Percentiles rank a stretch among this genome's conserved stretches.
Conservation (phyloP, 2,888 invertebrate genomes). For the Cheilosia vulpina region DNA sequence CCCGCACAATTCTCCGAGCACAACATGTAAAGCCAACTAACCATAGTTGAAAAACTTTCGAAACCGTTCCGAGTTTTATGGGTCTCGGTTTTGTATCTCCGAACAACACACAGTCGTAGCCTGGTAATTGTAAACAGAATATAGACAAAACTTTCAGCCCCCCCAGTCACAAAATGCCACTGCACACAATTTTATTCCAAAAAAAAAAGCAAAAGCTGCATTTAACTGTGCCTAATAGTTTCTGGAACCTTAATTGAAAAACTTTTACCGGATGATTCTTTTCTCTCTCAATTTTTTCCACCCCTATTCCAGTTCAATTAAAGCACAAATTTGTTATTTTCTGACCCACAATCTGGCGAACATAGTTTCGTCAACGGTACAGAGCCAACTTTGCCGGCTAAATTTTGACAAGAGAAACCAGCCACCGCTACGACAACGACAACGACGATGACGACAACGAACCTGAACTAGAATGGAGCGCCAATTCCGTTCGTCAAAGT, state of each 20-base stretch:
- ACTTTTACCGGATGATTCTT: constrained; percentile 62
- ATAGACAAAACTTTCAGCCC: constrained; percentile 63
- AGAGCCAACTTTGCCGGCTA: constrained; percentile 29
- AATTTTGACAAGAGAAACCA: constrained; percentile 61
- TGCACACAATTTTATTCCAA: constrained; percentile 20
- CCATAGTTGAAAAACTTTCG: constrained; percentile 34
- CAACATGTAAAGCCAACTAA: constrained; percentile 33
- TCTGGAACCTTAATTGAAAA: constrained; percentile 69
- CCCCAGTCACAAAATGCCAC: constrained; percentile 39
- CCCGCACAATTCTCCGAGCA: constrained; percentile 5
- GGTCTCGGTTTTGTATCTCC: constrained; percentile 28
- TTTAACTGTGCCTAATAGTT: constrained; percentile 66
- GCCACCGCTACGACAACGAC: not conserved
- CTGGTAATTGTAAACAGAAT: constrained; percentile 51
- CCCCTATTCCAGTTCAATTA: constrained; percentile 60
- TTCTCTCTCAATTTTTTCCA: constrained; percentile 10
- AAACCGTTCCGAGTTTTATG: constrained; percentile 48
- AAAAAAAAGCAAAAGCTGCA: constrained; percentile 42
- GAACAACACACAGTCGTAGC: constrained; percentile 2
- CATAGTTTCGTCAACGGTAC: constrained; percentile 45
- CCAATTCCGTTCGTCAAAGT: constrained; percentile 59
- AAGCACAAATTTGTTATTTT: constrained; percentile 63
- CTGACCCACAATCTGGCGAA: constrained; percentile 64
- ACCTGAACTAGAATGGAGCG: constrained; percentile 1
- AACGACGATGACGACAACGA: not conserved